Evolutionary conservation across 2,797 vertebrate species (phyloP).

Genomic region (Coendou prehensilis): DNA sequence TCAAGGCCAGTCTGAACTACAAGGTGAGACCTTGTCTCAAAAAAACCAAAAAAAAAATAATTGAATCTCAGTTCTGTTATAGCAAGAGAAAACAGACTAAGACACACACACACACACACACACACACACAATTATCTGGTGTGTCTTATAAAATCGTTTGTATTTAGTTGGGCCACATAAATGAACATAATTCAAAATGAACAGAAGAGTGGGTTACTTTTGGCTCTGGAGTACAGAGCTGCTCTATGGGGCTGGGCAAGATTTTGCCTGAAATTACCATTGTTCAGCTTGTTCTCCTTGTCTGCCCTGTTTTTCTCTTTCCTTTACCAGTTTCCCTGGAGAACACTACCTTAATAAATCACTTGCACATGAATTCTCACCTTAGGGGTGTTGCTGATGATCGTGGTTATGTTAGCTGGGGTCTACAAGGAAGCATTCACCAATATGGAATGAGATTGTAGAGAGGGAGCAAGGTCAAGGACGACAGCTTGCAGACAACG

Average conservation of each 20-base stretch:
- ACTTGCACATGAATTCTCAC: background rate
- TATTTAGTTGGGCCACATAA: background rate
- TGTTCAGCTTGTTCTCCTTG: background rate
- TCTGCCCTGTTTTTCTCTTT: background rate
- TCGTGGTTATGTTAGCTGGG: background rate
- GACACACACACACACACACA: no score
- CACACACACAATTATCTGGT: background rate
- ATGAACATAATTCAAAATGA: constrained; percentile 2
- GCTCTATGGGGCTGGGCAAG: background rate
- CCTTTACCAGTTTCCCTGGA: background rate
- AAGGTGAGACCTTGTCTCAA: no score
- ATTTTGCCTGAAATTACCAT: background rate
- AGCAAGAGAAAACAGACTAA: no score
- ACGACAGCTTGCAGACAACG: background rate
- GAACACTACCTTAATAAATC: background rate
- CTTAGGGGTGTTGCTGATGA: background rate
- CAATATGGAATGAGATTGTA: background rate
- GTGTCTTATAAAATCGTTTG: constrained; percentile 31
- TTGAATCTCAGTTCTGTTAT: no score
- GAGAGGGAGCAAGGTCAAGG: background rate
- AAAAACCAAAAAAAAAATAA: no score
- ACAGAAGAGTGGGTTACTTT: background rate
- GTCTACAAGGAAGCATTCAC: background rate
- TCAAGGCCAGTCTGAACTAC: no score
- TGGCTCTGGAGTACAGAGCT: background rate